These are phyloP conservation scores for Halichoerus grypus DNA, from an alignment of 2,113 vertebrate species.

Conservation along the genomic window DNA sequence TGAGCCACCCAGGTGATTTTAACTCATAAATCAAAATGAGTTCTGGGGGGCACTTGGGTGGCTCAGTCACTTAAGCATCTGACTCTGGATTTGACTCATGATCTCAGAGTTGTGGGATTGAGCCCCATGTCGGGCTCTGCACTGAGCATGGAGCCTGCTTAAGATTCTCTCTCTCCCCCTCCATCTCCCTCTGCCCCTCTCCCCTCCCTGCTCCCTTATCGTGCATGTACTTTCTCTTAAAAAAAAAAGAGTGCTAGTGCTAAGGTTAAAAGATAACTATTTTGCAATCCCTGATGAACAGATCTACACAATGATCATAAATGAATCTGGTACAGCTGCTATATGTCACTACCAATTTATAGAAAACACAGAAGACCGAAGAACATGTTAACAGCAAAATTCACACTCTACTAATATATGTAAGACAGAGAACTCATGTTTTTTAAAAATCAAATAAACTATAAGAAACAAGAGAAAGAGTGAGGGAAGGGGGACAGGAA, in stretches of 20 bases:
- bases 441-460: slow-evolving; percentile 2
- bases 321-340: neutral
- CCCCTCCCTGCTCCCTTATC: too few relatives aligned
- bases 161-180: neutral
- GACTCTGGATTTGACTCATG: neutral
- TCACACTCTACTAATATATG: neutral
- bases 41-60: neutral
- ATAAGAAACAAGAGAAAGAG: neutral
- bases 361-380: slow-evolving; percentile 11
- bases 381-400: slow-evolving; percentile 32
- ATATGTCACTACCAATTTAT: neutral
- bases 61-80: neutral
- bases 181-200: neutral
- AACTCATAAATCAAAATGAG: slow-evolving; percentile 7
- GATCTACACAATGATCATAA: slow-evolving; percentile 36
- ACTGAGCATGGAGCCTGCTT: neutral
- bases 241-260: neutral
- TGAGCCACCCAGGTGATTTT: neutral
- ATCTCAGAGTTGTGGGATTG: neutral
- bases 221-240: too few relatives aligned
- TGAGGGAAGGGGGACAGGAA: neutral
- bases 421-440: neutral
- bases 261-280: slow-evolving; percentile 7
- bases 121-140: neutral
- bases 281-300: neutral